Conservation (phyloP, 2,113 vertebrate species). For the Tringa solitaria region DNA sequence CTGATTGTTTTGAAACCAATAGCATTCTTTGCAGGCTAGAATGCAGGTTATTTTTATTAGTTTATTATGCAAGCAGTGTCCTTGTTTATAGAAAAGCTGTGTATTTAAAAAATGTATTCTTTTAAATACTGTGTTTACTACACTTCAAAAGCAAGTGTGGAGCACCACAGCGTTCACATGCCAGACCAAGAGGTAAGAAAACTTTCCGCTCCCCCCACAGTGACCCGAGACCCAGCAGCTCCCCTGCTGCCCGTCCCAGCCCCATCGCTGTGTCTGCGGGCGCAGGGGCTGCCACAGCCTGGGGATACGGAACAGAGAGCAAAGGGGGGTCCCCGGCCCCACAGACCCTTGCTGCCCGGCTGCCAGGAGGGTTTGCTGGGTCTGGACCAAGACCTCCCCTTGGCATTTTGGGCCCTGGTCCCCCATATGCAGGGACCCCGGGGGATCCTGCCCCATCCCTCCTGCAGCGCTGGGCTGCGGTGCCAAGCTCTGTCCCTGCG, state of each 20-base stretch:
- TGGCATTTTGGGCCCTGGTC: background rate
- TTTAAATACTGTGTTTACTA: constrained; percentile 38
- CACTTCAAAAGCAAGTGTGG: background rate
- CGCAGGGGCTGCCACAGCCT: background rate
- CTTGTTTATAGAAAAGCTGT: constrained; percentile 58
- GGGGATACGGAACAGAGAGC: background rate
- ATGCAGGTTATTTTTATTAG: constrained; percentile 71
- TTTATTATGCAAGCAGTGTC: constrained; percentile 63
- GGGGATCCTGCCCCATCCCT: background rate
- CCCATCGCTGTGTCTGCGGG: fast-evolving
- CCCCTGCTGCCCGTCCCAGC: background rate
- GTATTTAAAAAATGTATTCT: constrained; percentile 35
- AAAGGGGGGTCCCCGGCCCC: background rate
- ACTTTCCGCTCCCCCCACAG: fast-evolving
- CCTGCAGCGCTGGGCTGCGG: fast-evolving
- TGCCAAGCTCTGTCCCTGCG: background rate
- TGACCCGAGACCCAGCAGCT: background rate
- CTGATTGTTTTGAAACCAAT: constrained; percentile 65
- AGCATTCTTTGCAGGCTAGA: constrained; percentile 63
- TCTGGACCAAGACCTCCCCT: background rate
- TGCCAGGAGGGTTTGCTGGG: background rate
- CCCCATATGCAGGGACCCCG: fast-evolving
- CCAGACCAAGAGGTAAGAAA: background rate
- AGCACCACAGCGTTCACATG: background rate
- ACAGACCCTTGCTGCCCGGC: fast-evolving